phyloP scores from a whole-genome alignment of 2,113 vertebrate genomes.

The Butorides virescens region DNA sequence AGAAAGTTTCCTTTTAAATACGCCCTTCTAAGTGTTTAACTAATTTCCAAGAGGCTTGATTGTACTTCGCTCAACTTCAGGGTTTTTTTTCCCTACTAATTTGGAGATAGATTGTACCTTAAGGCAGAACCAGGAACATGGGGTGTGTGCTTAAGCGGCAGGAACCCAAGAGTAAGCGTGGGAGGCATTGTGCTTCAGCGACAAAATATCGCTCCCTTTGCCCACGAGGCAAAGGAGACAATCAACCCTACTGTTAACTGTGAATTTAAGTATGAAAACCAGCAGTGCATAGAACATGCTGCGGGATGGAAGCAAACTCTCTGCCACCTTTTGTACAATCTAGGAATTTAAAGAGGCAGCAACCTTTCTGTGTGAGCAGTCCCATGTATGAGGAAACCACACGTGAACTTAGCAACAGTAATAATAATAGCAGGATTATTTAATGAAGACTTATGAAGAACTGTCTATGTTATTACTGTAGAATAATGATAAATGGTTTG shows the following conservation, averaged over 20 bases:
- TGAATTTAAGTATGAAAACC: slow-evolving; percentile 3
- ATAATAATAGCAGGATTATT: neutral
- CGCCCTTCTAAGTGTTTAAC: slow-evolving; percentile 39
- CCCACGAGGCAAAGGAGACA: slow-evolving; percentile 14
- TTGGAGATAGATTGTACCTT: slow-evolving; percentile 45
- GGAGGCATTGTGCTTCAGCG: neutral
- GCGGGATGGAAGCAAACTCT: neutral
- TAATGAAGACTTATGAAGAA: neutral
- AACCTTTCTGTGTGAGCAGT: neutral
- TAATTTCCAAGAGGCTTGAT: slow-evolving; percentile 56
- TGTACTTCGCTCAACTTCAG: neutral
- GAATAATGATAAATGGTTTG: neutral
- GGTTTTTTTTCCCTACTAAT: neutral
- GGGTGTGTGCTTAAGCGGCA: slow-evolving; percentile 13
- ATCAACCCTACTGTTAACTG: slow-evolving; percentile 8
- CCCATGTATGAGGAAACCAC: neutral
- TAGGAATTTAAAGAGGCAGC: slow-evolving; percentile 35
- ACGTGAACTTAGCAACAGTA: neutral
- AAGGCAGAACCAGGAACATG: slow-evolving; percentile 29
- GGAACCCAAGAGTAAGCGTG: neutral
- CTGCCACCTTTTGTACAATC: neutral
- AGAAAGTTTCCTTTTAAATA: slow-evolving; percentile 60
- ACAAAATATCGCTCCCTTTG: slow-evolving; percentile 21
- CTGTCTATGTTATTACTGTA: neutral
- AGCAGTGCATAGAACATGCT: neutral